Base-by-base conservation (phyloP, 1,140 invertebrate genomes). In the Arion vulgaris region DNA sequence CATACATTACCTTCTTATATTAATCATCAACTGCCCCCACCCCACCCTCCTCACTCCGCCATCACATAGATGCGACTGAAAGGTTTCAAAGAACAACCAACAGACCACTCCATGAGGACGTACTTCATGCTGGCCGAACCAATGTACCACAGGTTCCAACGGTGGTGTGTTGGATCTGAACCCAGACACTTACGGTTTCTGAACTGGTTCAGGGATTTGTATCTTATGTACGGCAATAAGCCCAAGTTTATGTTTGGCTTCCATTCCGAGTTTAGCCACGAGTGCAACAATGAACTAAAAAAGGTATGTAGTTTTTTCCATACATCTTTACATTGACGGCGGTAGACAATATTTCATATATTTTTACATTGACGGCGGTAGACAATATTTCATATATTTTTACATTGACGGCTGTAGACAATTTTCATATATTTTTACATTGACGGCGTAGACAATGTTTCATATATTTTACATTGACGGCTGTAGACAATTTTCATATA, bases 1-100 rank as follows among this genome's bases (percentile, higher is more conserved):
- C n/a, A n/a, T n/a, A n/a, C n/a, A n/a, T n/a, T n/a, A n/a, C n/a
- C n/a, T n/a, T n/a, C n/a, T n/a, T n/a, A n/a, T n/a, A n/a, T n/a
- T n/a, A n/a, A n/a, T n/a, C n/a, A n/a, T n/a, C n/a, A n/a, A n/a
- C n/a, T n/a, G n/a, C n/a, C n/a, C n/a, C n/a, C n/a, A n/a, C n/a
- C n/a, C n/a, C n/a, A n/a, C n/a, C n/a, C n/a, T n/a, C n/a, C n/a
- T n/a, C n/a, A n/a, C n/a, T n/a, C n/a, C n/a, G n/a, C n/a, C n/a
- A n/a, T 96, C 0, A 98, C 98, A 88, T 97, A 96, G 38, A 97
- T 97, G 91, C 94, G 97, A 17, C 94, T 98, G 88, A 96, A 96
- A 83, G 97, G 97, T 0, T 99, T 99, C 91, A 93, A 94, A 81
- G 83, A 93, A 0, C 95, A 95, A 85, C 97, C 97, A 0, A 97